phyloP scores from a whole-genome alignment of 1,140 invertebrate genomes.

The Pentalonia nigronervosa region DNA sequence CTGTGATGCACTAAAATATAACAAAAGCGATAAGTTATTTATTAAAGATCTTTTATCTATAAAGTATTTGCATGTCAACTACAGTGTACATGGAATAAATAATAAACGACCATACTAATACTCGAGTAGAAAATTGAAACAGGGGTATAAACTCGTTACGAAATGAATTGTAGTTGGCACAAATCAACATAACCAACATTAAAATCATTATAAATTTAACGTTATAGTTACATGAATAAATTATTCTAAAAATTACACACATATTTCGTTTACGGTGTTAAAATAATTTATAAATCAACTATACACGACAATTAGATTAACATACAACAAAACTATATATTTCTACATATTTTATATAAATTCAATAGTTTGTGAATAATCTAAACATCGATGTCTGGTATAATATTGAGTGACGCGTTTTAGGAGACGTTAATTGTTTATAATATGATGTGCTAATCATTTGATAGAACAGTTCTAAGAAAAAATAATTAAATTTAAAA shows the following conservation, averaged over 20 bases:
- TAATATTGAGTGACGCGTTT: too few relatives aligned
- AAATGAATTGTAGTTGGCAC: not conserved
- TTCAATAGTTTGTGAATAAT: not conserved
- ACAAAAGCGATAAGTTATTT: not conserved
- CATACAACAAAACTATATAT: not conserved
- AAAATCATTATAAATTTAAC: not conserved
- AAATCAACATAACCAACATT: conserved; percentile 5
- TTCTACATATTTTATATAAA: not conserved
- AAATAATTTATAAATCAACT: not conserved
- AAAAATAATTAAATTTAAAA: not conserved
- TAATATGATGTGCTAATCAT: too few relatives aligned
- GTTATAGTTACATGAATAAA: not conserved
- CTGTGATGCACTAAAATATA: not conserved
- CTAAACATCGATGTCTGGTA: not conserved
- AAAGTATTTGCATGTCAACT: conserved; percentile 15
- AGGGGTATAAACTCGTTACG: not conserved
- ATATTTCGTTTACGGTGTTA: not conserved
- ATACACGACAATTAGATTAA: not conserved
- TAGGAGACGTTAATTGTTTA: too few relatives aligned
- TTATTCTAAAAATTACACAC: conserved; percentile 8
- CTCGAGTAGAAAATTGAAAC: not conserved
- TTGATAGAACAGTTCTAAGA: too few relatives aligned
- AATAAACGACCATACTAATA: not conserved
- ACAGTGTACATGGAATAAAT: not conserved
- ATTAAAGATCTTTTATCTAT: not conserved